These are phyloP conservation scores for Aphelenchoides bicaudatus DNA, from an alignment of 2,888 invertebrate species.

Conservation along the genomic window DNA sequence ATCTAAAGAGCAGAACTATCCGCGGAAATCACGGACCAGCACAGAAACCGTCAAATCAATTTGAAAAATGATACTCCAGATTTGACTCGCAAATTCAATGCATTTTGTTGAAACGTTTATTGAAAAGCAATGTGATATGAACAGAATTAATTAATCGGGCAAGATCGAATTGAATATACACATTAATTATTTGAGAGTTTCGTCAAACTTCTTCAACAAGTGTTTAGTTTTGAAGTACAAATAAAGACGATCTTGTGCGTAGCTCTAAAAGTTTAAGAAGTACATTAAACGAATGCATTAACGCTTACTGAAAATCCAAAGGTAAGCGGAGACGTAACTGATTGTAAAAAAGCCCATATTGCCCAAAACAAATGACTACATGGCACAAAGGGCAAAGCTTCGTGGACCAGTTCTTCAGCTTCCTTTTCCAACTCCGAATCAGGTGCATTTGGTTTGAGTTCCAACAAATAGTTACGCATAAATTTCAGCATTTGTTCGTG, in stretches of 20 bases:
- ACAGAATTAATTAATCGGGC: too few species aligned
- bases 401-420: slow-evolving; percentile 6
- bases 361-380: slow-evolving; percentile 90
- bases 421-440: slow-evolving; percentile 20
- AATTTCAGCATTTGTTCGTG: slow-evolving; percentile 30
- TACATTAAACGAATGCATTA: background rate
- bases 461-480: slow-evolving; percentile 29
- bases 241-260: background rate
- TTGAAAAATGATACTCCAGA: too few species aligned
- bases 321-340: slow-evolving; percentile 58
- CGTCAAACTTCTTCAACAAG: background rate
- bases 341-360: slow-evolving; percentile 71
- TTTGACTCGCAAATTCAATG: too few species aligned
- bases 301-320: slow-evolving; percentile 57
- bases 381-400: slow-evolving; percentile 70
- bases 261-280: background rate
- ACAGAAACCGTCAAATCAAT: too few species aligned
- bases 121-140: too few species aligned
- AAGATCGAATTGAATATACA: too few species aligned
- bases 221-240: background rate
- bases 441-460: slow-evolving; percentile 15
- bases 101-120: too few species aligned
- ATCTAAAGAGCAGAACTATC: too few species aligned
- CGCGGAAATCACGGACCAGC: too few species aligned
- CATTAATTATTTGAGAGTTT: too few species aligned